Base-by-base conservation (phyloP, 2,113 vertebrate genomes). In the Aegypius monachus region DNA sequence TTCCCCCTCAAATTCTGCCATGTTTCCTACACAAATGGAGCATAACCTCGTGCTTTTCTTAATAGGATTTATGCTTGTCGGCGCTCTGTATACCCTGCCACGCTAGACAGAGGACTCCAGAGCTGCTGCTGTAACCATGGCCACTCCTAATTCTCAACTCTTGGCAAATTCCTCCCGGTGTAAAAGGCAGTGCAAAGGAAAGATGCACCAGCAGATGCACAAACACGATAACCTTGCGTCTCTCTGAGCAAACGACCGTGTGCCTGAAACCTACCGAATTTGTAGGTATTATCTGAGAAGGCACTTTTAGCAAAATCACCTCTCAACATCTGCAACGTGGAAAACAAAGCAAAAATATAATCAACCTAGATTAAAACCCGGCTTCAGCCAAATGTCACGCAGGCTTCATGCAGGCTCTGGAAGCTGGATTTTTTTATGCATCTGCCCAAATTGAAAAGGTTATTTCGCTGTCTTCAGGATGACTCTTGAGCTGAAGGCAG, bases 361-460 rank as follows among this genome's bases (percentile, higher is more conserved):
- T 88, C 77, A 88, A 71, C 56, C 58, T 81, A 92, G 95, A 95
- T 82, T 94, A 78, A 96, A 88, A 88, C 50, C 62, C 18, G 0
- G 61, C 74, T 84, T 97, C 85, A 95, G 94, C 81, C 81, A 97
- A 97, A 97, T 97, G 97, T 97, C 97, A 95, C 27, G 2, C 48
- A 38, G 83, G 82, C 90, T 96, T 96, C 96, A 82, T 0, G 6
- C 74, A 95, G 97, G 88, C 92, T 89, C 59, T 80, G 92, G 91
- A 91, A 92, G 95, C 67, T 80, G 91, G 93, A 93, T 94, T 97
- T 97, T 97, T 97, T 96, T 96, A 94, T 98, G 98, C 98, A 95
- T 98, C 97, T 98, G 97, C 97, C 97, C 97, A 91, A 84, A 97
- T 15, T 97, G 98, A 97, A 98, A 98, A 98, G 98, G 98, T 98